Base-by-base conservation (phyloP, 2,113 vertebrate genomes). In the Prunella himalayana region DNA sequence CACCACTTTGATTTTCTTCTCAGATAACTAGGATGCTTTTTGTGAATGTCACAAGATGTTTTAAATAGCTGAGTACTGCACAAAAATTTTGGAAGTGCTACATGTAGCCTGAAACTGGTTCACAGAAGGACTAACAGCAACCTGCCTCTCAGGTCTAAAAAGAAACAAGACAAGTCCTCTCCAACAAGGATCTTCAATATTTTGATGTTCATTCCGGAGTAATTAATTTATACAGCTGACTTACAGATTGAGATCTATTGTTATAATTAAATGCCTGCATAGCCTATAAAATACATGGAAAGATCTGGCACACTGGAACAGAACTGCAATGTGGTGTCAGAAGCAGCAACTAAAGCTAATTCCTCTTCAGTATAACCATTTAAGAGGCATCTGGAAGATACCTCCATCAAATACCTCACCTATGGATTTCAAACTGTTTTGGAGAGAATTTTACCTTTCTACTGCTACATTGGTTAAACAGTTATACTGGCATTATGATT, bases 161-260 rank as follows among this genome's bases (percentile, higher is more conserved):
- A 54, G 72, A 78, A 72, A 80, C 0, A 1, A 57, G 0, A 3
- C 22, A 22, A 63, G 64, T 2, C 3, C 2, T 11, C 23, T 37
- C 13, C 24, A 86, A 28, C 9, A 73, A 63, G 27, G 16, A 71
- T 49, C 33, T 63, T 84, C 39, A 42, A 14, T 50, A 76, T 42
- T 92, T 45, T 89, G 23, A 45, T 35, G 7, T n/a, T 79, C 39
- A 63, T 27, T 71, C 28, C 20, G 0, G 2, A 88, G 15, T 70
- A 77, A 53, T 78, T 64, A 4, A 76, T 76, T 82, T 56, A 82
- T 42, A 81, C 7, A 73, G 28, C 37, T n/a, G 21, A 72, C 39
- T 68, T 64, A 63, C 13, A 44, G 45, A 39, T 4, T 18, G 21
- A 82, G 39, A 54, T 37, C 35, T 66, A 45, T 1, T 75, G 65